These are phyloP conservation scores for Lasioglossum calceatum DNA, from an alignment of 2,888 invertebrate species.

Conservation along the genomic window DNA sequence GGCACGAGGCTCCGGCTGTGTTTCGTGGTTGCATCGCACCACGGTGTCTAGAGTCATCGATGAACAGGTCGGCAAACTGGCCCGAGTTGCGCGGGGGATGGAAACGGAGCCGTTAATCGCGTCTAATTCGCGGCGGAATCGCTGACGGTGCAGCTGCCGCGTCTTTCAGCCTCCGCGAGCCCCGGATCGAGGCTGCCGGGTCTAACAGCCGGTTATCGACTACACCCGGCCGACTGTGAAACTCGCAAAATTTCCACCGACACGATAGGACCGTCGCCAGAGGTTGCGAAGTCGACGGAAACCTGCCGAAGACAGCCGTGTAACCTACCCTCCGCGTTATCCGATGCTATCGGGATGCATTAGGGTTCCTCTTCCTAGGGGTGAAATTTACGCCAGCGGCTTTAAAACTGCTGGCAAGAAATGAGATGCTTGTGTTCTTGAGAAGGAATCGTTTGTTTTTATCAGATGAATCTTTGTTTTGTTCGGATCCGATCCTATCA, in stretches of 20 bases:
- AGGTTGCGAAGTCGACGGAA: conserved; percentile 58
- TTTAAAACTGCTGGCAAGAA: no score
- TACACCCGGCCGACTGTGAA: conserved; percentile 10
- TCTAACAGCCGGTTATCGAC: background rate
- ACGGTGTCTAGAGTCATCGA: conserved; percentile 13
- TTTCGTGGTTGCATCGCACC: conserved; percentile 33
- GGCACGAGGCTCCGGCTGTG: conserved; percentile 18
- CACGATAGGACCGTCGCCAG: conserved; percentile 18
- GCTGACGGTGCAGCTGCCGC: conserved; percentile 11
- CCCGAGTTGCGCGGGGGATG: background rate
- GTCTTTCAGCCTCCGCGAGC: background rate
- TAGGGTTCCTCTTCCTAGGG: background rate
- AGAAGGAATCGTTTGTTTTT: no score
- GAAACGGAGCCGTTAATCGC: conserved; percentile 8
- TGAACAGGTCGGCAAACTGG: conserved; percentile 14
- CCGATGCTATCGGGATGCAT: conserved; percentile 64
- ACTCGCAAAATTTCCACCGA: conserved; percentile 10
- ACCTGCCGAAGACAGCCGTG: conserved; percentile 51
- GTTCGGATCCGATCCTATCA: no score
- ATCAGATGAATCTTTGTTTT: no score
- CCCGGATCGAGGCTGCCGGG: background rate
- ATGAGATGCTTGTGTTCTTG: no score
- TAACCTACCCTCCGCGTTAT: conserved; percentile 76
- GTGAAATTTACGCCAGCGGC: no score
- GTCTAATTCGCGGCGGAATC: conserved; percentile 11